A percentile compares a stretch with the other conserved stretches of the same genome.
phyloP scores from a whole-genome alignment of 2,888 invertebrate genomes.

The Synanthedon tipuliformis region DNA sequence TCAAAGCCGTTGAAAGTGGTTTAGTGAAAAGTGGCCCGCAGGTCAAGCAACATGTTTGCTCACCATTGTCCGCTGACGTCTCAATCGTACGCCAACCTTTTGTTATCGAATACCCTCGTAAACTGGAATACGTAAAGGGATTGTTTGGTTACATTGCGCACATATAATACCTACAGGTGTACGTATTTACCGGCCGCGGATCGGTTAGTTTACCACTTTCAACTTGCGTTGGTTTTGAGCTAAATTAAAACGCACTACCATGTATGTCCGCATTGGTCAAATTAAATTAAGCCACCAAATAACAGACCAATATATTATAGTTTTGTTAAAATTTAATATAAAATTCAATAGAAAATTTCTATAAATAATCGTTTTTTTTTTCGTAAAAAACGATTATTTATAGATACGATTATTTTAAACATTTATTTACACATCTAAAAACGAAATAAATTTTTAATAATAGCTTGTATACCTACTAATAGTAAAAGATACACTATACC shows the following conservation, averaged over 20 bases:
- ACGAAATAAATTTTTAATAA: no score
- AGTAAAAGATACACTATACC: no score
- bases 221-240: not conserved
- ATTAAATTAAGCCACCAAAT: not conserved
- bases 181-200: not conserved
- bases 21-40: not conserved
- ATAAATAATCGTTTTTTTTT: no score
- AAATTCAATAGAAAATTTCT: no score
- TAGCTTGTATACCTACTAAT: no score
- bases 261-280: not conserved
- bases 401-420: no score
- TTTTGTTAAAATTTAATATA: no score
- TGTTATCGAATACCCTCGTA: constrained; percentile 18
- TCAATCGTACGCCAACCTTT: constrained; percentile 17
- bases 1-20: no score
- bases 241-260: not conserved
- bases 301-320: no score
- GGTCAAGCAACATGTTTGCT: constrained; percentile 2
- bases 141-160: constrained; percentile 8
- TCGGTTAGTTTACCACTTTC: not conserved
- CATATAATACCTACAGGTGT: not conserved
- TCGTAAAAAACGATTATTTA: no score
- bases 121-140: constrained; percentile 17
- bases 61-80: constrained; percentile 12
- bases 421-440: no score